These are phyloP conservation scores for Gadus macrocephalus DNA, from an alignment of 2,113 vertebrate genomes.

Conservation along the genomic window DNA sequence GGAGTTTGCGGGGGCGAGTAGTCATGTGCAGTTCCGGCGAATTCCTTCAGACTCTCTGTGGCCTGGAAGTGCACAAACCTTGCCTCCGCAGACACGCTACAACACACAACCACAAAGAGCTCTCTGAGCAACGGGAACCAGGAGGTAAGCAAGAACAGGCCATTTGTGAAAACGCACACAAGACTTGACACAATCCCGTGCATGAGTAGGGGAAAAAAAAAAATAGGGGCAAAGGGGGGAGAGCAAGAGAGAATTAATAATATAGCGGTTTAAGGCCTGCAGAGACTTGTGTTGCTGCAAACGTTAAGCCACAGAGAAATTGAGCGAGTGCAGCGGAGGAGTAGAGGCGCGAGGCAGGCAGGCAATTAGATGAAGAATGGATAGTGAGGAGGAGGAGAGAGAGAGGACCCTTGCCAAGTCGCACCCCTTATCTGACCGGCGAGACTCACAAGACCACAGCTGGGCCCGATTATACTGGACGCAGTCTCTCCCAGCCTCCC, in stretches of 20 bases:
- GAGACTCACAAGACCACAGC: conserved; percentile 71
- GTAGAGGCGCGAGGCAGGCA: conserved; percentile 16
- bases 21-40: neutral
- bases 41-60: neutral
- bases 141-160: conserved; percentile 37
- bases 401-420: conserved; percentile 46
- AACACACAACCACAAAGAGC: conserved; percentile 24
- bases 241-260: conserved; percentile 5
- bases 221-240: neutral
- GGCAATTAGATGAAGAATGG: conserved; percentile 65
- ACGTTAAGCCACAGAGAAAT: conserved; percentile 24
- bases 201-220: conserved; percentile 11
- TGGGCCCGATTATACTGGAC: conserved; percentile 61
- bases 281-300: conserved; percentile 19
- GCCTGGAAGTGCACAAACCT: conserved; percentile 17
- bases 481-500: conserved; percentile 7
- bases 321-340: neutral
- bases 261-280: conserved; percentile 20
- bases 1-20: no score
- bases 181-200: conserved; percentile 16
- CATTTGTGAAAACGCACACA: conserved; percentile 8
- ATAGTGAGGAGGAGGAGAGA: conserved; percentile 49
- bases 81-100: neutral
- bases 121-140: conserved; percentile 17
- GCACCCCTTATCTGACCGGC: conserved; percentile 62